A percentile compares a stretch with the other conserved stretches of the same genome.
phyloP scores from a whole-genome alignment of 2,797 vertebrate genomes.

The Cryptoprocta ferox region DNA sequence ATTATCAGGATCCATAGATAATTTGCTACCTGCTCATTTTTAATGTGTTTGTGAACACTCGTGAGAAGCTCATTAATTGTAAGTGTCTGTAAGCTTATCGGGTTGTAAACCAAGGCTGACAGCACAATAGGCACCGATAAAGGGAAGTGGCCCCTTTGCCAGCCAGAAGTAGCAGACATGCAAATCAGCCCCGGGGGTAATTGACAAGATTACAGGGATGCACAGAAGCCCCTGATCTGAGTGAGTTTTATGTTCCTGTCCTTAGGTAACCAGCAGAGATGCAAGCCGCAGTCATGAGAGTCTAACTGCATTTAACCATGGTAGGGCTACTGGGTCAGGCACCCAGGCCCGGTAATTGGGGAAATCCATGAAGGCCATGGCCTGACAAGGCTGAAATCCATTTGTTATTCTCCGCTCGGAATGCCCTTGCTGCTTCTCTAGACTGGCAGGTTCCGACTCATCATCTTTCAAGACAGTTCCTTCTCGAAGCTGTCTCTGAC shows the following conservation, averaged over 20 bases:
- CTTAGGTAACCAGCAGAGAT: constrained; percentile 63
- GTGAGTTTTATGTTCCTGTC: constrained; percentile 26
- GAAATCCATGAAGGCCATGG: constrained; percentile 70
- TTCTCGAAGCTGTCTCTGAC: not conserved
- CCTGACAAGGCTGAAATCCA: constrained; percentile 75
- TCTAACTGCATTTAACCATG: constrained; percentile 26
- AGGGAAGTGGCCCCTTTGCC: constrained; percentile 71
- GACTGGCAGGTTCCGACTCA: not conserved
- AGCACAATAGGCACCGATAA: constrained; percentile 84
- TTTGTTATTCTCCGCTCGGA: constrained; percentile 57
- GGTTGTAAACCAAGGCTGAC: constrained; percentile 84
- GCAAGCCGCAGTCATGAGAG: not conserved
- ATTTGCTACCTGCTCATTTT: constrained; percentile 82
- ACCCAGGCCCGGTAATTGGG: constrained; percentile 17
- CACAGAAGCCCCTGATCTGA: not conserved
- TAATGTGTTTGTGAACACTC: constrained; percentile 83
- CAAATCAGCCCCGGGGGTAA: constrained; percentile 68
- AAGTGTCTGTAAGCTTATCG: constrained; percentile 83
- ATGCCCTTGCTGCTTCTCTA: constrained; percentile 41
- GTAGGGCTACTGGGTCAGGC: constrained; percentile 32
- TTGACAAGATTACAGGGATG: constrained; percentile 41
- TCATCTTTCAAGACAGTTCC: not conserved
- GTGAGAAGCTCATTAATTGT: constrained; percentile 82
- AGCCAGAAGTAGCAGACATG: constrained; percentile 68
- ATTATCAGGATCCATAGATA: constrained; percentile 81